Evolutionary conservation across 53 echinoderm and acorn worm species (phyloP), one percentile per base, ranked within the genome.

Genomic region (Holothuria scabra): DNA sequence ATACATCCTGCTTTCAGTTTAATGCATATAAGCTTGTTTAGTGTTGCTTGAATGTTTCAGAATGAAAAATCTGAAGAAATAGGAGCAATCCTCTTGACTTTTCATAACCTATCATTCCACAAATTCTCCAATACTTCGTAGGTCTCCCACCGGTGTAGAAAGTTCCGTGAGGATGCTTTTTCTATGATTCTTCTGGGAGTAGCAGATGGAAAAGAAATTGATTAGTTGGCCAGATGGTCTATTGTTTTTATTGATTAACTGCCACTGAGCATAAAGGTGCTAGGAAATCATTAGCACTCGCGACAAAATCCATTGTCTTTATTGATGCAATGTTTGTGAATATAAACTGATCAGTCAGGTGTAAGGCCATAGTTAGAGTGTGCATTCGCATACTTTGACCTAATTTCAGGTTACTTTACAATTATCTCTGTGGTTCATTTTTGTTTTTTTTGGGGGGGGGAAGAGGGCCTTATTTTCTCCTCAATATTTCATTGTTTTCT

Each of bases 291-390:
- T 78, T 78, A 78, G 31, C 55, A 29, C 56, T 29, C 30, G 57
- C 31, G 78, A 31, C 78, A 78, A 78, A 78, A 78, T 78, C 78
- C 78, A 78, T 78, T 78, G 78, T 78, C 56, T 78, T 78, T 78
- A 78, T 78, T 78, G 78, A 78, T 32, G 78, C 1, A 78, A 58
- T 56, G 78, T 78, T 56, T 30, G 78, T 56, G 21, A 56, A 56
- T 55, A 58, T 58, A 18, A 57, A 57, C 13, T 8, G 78, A 57
- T 58, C 59, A 12, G 29, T 8, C 30, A 14, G 32, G 31, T 58
- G n/a, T 56, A 57, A 56, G 28, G 18, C 52, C 18, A 16, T 18
- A 52, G 18, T 18, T 18, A 8, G 16, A 52, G 52, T 52, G 52
- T 52, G 52, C 18, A 18, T 52, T 52, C 3, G 52, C 52, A 52